Percentiles rank a stretch among this genome's conserved stretches.
These are phyloP conservation scores for Andrena marginata DNA, from an alignment of 2,888 invertebrate genomes.

Conservation along the genomic window DNA sequence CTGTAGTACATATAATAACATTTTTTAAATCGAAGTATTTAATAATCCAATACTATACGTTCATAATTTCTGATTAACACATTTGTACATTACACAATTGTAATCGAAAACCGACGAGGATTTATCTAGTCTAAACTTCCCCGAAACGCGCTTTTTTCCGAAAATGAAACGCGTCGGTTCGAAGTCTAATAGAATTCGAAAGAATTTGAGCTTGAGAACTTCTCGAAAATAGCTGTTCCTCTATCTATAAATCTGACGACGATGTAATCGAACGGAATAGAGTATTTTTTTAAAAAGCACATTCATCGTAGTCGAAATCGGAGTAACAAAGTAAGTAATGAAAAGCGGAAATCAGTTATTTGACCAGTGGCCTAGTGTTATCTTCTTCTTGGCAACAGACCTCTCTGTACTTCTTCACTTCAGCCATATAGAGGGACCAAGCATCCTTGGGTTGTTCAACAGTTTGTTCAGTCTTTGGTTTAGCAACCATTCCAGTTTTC, in stretches of 20 bases:
- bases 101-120: conserved; percentile 2
- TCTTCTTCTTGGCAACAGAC: conserved; percentile 96
- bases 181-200: conserved; percentile 21
- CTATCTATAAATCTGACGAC: conserved; percentile 31
- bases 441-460: conserved; percentile 92
- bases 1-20: conserved; percentile 27
- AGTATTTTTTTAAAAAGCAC: conserved; percentile 47
- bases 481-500: conserved; percentile 96
- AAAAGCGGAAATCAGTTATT: conserved; percentile 86
- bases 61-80: conserved; percentile 27
- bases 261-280: conserved; percentile 34
- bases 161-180: conserved; percentile 6
- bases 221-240: conserved; percentile 19
- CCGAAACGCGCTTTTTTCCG: neutral
- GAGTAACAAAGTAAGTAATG: conserved; percentile 63
- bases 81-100: conserved; percentile 33
- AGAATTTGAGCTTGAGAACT: conserved; percentile 22
- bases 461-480: conserved; percentile 90
- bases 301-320: conserved; percentile 50
- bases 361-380: conserved; percentile 95
- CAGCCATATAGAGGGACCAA: conserved; percentile 97
- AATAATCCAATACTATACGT: conserved; percentile 27
- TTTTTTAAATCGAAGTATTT: conserved; percentile 36
- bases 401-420: conserved; percentile 96
- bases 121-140: conserved; percentile 17